phyloP scores from a whole-genome alignment of 2,888 invertebrate genomes.

The Limenitis camilla region DNA sequence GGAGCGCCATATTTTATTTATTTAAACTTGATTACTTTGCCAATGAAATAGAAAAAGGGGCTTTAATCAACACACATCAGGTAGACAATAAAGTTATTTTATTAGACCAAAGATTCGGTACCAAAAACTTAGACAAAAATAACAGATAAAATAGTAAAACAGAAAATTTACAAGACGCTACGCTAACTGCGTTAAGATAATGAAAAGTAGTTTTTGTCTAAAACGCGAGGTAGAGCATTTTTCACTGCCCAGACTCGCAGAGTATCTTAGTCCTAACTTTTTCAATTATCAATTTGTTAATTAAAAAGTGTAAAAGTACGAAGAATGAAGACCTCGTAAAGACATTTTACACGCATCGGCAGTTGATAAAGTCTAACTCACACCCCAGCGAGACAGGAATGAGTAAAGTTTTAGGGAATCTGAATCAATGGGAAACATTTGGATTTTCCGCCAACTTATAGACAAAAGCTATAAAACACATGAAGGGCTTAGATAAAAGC shows the following conservation, averaged over 20 bases:
- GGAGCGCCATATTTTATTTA: no score
- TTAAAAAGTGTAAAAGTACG: constrained; percentile 43
- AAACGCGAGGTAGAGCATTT: constrained; percentile 45
- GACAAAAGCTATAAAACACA: constrained; percentile 57
- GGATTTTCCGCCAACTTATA: constrained; percentile 57
- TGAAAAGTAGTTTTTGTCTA: constrained; percentile 37
- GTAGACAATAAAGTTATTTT: no score
- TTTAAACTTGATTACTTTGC: no score
- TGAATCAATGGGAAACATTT: constrained; percentile 66
- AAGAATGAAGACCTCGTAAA: constrained; percentile 45
- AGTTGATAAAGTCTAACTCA: constrained; percentile 60
- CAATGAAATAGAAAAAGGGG: no score
- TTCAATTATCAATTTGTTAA: constrained; percentile 66
- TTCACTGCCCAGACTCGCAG: constrained; percentile 25
- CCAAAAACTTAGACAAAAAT: no score
- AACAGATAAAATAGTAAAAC: no score
- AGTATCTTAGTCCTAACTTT: constrained; percentile 42
- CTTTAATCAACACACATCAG: no score
- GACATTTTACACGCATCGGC: constrained; percentile 67
- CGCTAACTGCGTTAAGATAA: constrained; percentile 8
- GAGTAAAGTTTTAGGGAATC: constrained; percentile 61
- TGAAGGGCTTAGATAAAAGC: constrained; percentile 18
- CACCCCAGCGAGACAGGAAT: constrained; percentile 58
- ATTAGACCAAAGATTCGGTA: no score
- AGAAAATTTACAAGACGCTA: not conserved